Percentiles rank a stretch among this genome's conserved stretches.
Evolutionary conservation across 2,113 vertebrate species (phyloP).

Genomic region (Takifugu flavidus): DNA sequence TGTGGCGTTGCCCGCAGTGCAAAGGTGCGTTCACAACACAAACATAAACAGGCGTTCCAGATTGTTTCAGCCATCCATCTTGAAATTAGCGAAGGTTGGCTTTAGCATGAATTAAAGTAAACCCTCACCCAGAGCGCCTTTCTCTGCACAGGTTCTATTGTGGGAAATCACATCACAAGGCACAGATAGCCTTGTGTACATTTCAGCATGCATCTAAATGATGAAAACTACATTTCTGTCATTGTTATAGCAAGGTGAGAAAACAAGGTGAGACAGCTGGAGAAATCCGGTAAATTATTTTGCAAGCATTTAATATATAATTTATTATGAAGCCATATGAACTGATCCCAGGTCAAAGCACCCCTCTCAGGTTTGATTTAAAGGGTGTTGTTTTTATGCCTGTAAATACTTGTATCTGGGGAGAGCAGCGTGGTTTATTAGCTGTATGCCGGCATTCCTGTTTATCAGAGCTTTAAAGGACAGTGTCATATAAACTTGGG

Average conservation of each 20-base stretch:
- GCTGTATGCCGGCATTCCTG: constrained; percentile 52
- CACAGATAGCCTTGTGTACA: no score
- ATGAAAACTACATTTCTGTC: background rate
- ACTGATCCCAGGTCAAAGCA: constrained; percentile 11
- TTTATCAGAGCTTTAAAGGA: constrained; percentile 65
- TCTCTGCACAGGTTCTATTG: no score
- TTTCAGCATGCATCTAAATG: background rate
- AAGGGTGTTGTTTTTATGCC: constrained; percentile 69
- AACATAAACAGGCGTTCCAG: no score
- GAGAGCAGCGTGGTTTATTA: constrained; percentile 67
- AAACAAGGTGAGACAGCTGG: background rate
- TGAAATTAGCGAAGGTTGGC: background rate
- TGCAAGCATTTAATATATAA: background rate
- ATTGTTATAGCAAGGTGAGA: background rate
- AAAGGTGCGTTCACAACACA: background rate
- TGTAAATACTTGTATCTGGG: constrained; percentile 69
- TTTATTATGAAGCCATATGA: constrained; percentile 21
- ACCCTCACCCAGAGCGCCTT: no score
- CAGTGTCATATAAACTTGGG: constrained; percentile 71
- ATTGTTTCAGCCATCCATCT: constrained; percentile 48
- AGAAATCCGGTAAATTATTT: background rate
- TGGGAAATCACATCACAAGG: no score
- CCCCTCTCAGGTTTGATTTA: constrained; percentile 69
- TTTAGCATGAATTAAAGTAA: no score
- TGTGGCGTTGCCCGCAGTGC: no score